A percentile compares a stretch with the other conserved stretches of the same genome.
phyloP scores from a whole-genome alignment of 2,797 vertebrate genomes.

The Muscicapa striata region DNA sequence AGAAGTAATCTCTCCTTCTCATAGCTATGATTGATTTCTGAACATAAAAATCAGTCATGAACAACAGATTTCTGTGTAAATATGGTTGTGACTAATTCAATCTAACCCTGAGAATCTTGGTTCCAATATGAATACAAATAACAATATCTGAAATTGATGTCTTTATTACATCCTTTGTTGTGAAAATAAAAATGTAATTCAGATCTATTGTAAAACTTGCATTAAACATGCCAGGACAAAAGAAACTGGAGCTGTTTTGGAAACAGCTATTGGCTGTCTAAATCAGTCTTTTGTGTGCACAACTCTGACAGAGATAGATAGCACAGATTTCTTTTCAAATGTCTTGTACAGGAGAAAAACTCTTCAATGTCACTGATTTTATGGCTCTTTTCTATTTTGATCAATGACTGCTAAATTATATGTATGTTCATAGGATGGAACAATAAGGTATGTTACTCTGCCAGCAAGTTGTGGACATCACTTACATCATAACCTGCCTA shows the following conservation, averaged over 20 bases:
- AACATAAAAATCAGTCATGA: slow-evolving; percentile 35
- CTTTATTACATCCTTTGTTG: slow-evolving; percentile 42
- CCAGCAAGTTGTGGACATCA: neutral
- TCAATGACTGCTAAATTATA: slow-evolving; percentile 62
- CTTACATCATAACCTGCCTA: slow-evolving; percentile 25
- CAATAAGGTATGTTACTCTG: slow-evolving; percentile 32
- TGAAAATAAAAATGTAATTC: slow-evolving; percentile 43
- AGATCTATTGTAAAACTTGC: slow-evolving; percentile 10
- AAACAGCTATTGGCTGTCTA: neutral
- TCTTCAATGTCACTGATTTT: slow-evolving; percentile 54
- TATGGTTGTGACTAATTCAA: neutral
- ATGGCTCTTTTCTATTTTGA: slow-evolving; percentile 42
- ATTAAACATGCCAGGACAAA: neutral
- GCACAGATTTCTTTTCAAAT: slow-evolving; percentile 58
- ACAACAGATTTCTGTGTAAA: slow-evolving; percentile 29
- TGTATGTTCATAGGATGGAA: slow-evolving; percentile 19
- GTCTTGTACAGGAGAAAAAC: slow-evolving; percentile 48
- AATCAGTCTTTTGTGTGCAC: neutral
- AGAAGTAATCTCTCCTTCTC: slow-evolving; percentile 17
- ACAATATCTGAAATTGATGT: slow-evolving; percentile 24
- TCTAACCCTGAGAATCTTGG: neutral
- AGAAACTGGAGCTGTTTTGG: neutral
- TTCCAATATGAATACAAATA: slow-evolving; percentile 41
- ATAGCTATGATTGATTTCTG: slow-evolving; percentile 17
- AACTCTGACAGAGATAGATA: slow-evolving; percentile 40